These are phyloP conservation scores for Gymnothorax javanicus DNA, from an alignment of 2,797 vertebrate species.

Conservation along the genomic window DNA sequence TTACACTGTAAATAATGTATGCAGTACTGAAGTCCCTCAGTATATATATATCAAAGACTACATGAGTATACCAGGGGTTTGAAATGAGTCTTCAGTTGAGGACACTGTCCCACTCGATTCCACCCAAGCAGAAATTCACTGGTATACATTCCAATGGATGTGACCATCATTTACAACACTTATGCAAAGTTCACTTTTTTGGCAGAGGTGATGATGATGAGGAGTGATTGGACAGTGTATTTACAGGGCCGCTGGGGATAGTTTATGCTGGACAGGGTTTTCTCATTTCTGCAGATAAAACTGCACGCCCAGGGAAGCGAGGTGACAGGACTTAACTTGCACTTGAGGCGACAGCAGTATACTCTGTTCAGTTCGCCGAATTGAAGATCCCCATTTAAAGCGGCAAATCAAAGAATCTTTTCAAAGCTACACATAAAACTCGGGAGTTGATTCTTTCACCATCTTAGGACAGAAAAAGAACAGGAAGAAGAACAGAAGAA, in stretches of 20 bases:
- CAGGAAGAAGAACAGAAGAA: not conserved
- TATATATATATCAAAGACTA: not conserved
- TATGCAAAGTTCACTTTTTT: not conserved
- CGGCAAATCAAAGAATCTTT: not conserved
- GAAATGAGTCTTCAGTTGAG: not conserved
- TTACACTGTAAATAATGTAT: no score
- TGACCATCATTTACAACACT: not conserved
- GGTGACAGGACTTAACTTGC: not conserved
- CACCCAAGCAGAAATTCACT: not conserved
- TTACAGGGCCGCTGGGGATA: not conserved
- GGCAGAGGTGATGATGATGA: not conserved
- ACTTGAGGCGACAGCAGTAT: not conserved
- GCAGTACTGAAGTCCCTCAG: not conserved
- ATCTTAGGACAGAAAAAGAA: not conserved
- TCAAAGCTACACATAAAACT: not conserved
- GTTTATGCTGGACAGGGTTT: not conserved
- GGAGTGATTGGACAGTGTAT: not conserved
- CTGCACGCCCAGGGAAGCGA: not conserved
- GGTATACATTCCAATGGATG: not conserved
- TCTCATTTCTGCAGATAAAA: not conserved
- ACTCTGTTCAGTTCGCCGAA: not conserved
- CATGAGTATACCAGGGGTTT: not conserved
- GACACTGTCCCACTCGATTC: not conserved
- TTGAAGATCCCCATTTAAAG: not conserved
- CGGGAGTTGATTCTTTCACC: not conserved